Evolutionary conservation across 2,797 vertebrate genomes (phyloP).

Genomic region (Synaphobranchus kaupii): DNA sequence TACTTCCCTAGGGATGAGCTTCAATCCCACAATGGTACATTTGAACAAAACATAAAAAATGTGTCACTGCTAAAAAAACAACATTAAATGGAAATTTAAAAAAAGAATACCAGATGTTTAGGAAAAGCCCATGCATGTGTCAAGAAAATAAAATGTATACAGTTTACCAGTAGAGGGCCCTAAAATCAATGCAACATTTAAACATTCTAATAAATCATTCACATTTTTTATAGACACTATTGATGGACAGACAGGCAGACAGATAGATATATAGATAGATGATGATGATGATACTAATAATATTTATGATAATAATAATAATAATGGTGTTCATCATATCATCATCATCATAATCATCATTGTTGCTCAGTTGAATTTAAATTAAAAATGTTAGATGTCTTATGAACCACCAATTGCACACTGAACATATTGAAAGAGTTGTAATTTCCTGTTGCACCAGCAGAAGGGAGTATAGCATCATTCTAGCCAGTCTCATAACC

Average conservation of each 20-base stretch:
- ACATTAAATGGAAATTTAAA: neutral
- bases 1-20: neutral
- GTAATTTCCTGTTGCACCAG: conserved; percentile 41
- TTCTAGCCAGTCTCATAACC: neutral
- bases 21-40: neutral
- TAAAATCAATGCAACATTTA: conserved; percentile 14
- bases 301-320: neutral
- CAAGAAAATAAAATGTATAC: neutral
- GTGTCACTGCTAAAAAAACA: neutral
- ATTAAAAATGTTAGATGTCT: neutral
- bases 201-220: neutral
- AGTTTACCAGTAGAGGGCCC: conserved; percentile 23
- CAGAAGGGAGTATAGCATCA: conserved; percentile 52
- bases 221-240: neutral
- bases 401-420: neutral
- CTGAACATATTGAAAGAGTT: neutral
- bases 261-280: too few species aligned
- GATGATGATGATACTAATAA: neutral
- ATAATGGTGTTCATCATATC: neutral
- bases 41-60: neutral
- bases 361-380: neutral
- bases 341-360: neutral
- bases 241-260: too few species aligned
- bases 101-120: neutral
- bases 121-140: neutral